Evolutionary conservation across 2,888 invertebrate species (phyloP), one percentile per base, ranked within the genome.

Genomic region (Boloria selene): DNA sequence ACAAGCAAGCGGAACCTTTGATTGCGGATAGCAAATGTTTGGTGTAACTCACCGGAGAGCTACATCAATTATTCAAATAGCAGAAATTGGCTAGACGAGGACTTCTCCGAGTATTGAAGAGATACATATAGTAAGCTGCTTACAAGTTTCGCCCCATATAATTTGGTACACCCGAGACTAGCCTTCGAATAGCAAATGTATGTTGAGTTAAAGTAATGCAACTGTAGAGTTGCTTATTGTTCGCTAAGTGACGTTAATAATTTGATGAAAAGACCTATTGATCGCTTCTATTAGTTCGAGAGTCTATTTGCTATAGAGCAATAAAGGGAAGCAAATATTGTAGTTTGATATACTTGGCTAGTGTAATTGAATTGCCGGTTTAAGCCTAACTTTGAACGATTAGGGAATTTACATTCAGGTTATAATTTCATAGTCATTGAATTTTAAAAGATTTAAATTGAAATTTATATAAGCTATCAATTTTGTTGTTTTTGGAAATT

Each of bases 1-100:
- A 78, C 75, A 77, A 74, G 75, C 78, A 83, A 87, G 81, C 85
- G 82, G 81, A 85, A 86, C 86, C 86, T 88, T 82, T 88, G 87
- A 88, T 87, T 88, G 89, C 86, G 81, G 81, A 84, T 84, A 77
- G 86, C 89, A 88, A 90, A 90, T 85, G 85, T 90, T 89, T 88
- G 88, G 82, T 75, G 73, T 77, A 81, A 84, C 85, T 85, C 85
- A 84, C 67, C 59, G 83, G 81, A 80, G 85, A 80, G 79, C 81
- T 79, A 80, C 83, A 65, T 68, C 68, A 70, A 89, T 89, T 88
- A 90, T 90, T 90, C 87, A 89, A 88, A 88, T 88, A 87, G 84
- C 79, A 81, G 80, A 80, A 76, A 75, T 80, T 81, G 84, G 80
- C 79, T 81, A 80, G 80, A 80, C 78, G 80, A 82, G 86, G 85